Evolutionary conservation across 2,797 vertebrate species (phyloP).

Genomic region (Pipistrellus kuhlii): DNA sequence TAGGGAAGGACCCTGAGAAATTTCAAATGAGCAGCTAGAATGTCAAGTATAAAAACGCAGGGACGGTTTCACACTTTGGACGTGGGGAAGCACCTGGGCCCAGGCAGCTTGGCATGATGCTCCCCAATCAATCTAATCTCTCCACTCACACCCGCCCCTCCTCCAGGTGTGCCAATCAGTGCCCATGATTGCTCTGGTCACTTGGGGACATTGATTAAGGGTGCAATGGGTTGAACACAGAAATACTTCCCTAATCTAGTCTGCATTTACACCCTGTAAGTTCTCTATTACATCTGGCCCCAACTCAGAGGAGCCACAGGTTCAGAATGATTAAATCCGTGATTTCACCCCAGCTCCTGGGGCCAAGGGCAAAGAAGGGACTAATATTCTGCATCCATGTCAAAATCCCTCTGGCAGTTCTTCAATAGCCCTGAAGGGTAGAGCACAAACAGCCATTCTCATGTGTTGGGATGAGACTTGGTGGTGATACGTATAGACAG

Average conservation of each 20-base stretch:
- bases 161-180: conserved; percentile 55
- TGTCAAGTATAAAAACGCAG: neutral
- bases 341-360: conserved; percentile 40
- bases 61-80: neutral
- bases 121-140: neutral
- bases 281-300: conserved; percentile 77
- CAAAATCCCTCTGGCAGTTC: conserved; percentile 4
- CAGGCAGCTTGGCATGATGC: neutral
- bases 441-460: neutral
- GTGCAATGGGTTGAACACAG: conserved; percentile 59
- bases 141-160: conserved; percentile 48
- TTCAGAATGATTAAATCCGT: conserved; percentile 69
- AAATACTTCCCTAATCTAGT: conserved; percentile 74
- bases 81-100: neutral
- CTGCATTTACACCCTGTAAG: conserved; percentile 78
- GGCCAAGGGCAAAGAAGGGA: neutral
- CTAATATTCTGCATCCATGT: neutral
- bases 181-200: conserved; percentile 74
- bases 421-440: neutral
- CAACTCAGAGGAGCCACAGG: conserved; percentile 71
- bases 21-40: conserved; percentile 7
- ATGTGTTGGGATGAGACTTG: neutral
- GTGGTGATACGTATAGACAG: neutral
- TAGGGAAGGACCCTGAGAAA: neutral
- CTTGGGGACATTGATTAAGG: conserved; percentile 73